Evolutionary conservation across 2,888 invertebrate genomes (phyloP).

Genomic region (Macropis europaea): DNA sequence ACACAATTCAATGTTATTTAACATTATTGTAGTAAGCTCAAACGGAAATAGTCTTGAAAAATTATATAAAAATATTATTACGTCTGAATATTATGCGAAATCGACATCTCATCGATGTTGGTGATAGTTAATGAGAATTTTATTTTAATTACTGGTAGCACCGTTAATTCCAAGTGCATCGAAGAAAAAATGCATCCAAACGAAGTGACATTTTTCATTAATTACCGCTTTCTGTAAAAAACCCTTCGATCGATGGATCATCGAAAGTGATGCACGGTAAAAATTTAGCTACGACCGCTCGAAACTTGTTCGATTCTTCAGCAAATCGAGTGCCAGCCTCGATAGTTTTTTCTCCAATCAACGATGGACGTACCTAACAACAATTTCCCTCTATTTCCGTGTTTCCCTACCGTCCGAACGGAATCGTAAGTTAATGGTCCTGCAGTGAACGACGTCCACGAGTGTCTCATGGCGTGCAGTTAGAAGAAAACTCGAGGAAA

Average conservation of each 20-base stretch:
- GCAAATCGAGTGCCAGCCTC: slow-evolving; percentile 44
- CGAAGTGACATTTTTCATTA: not conserved
- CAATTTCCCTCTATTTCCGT: slow-evolving; percentile 1
- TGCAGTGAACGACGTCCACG: not conserved
- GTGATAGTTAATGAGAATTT: not conserved
- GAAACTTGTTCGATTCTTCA: too few relatives aligned
- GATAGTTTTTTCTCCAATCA: slow-evolving; percentile 13
- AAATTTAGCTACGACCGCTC: not conserved
- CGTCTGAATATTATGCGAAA: too few relatives aligned
- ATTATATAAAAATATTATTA: not conserved
- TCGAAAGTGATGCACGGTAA: not conserved
- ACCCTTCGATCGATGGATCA: slow-evolving; percentile 28
- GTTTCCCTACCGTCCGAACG: not conserved
- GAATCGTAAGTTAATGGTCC: slow-evolving; percentile 22
- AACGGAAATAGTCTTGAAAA: not conserved
- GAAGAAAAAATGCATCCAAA: not conserved
- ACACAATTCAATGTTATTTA: too few relatives aligned
- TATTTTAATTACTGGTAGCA: not conserved
- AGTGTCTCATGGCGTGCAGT: not conserved
- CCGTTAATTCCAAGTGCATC: not conserved
- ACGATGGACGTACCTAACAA: slow-evolving; percentile 41
- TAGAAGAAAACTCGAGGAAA: slow-evolving; percentile 17
- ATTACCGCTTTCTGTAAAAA: slow-evolving; percentile 26
- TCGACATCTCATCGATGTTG: not conserved
- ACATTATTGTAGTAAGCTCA: too few relatives aligned